These are phyloP conservation scores for Callyntrura guangdongensis DNA, from an alignment of 2,888 invertebrate species.

Conservation along the genomic window DNA sequence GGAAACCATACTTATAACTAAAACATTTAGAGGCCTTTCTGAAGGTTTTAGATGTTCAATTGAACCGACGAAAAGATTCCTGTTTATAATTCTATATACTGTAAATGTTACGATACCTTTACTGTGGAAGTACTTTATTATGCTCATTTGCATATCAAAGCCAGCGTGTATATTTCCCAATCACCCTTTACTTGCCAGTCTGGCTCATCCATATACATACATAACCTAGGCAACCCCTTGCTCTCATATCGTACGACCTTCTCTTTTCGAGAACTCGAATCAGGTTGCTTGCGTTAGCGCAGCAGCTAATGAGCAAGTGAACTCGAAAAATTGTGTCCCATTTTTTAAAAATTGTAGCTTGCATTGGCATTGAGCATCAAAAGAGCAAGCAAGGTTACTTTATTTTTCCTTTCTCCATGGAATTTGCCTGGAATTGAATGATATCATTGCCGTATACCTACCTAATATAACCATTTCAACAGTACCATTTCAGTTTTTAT, in stretches of 20 bases:
- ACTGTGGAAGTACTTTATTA: too few species aligned
- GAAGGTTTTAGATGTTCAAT: too few species aligned
- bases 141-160: too few species aligned
- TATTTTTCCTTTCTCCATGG: not conserved
- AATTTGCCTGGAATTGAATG: conserved; percentile 36
- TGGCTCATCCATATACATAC: too few species aligned
- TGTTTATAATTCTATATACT: too few species aligned
- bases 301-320: not conserved
- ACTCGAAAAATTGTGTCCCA: not conserved
- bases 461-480: not conserved
- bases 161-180: too few species aligned
- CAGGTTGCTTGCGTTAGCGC: not conserved
- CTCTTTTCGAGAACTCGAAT: not conserved
- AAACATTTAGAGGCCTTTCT: too few species aligned
- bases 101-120: too few species aligned
- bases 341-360: not conserved
- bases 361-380: conserved; percentile 10
- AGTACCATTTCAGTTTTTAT: not conserved
- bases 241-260: not conserved
- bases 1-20: too few species aligned
- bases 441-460: conserved; percentile 9
- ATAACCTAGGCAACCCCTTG: not conserved
- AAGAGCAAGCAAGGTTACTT: not conserved
- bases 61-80: too few species aligned
- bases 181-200: too few species aligned